A percentile compares a stretch with the other conserved stretches of the same genome.
Conservation (phyloP, 37 sponge, comb jelly and placozoan genomes). For the Chondrosia reniformis region DNA sequence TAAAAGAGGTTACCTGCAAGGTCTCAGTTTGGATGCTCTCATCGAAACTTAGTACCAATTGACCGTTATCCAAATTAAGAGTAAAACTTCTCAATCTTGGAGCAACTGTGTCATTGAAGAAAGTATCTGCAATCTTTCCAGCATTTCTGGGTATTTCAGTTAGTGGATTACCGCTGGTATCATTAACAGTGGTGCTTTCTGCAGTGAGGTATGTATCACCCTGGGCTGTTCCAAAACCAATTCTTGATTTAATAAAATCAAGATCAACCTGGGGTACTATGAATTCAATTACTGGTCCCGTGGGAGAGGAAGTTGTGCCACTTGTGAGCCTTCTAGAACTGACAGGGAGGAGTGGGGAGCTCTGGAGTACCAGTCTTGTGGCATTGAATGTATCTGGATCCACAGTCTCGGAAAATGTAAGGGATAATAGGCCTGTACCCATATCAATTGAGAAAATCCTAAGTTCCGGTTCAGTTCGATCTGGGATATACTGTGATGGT, state of each 20-base stretch:
- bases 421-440: constrained; percentile 37
- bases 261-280: constrained; percentile 37
- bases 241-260: constrained; percentile 58
- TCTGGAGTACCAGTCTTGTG: constrained; percentile 63
- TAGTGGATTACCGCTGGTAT: constrained; percentile 58
- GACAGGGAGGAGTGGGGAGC: constrained; percentile 56
- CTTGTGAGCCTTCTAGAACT: constrained; percentile 21
- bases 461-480: constrained; percentile 58
- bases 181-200: constrained; percentile 38
- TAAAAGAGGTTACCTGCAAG: constrained; percentile 33
- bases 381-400: constrained; percentile 52
- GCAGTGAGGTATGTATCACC: constrained; percentile 71
- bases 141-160: constrained; percentile 15
- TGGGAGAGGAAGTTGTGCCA: constrained; percentile 24
- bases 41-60: constrained; percentile 60
- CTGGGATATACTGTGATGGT: constrained; percentile 35
- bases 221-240: constrained; percentile 72
- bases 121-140: constrained; percentile 53
- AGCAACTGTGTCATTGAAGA: constrained; percentile 29
- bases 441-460: constrained; percentile 65
- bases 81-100: constrained; percentile 57
- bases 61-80: constrained; percentile 77
- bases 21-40: constrained; percentile 54
- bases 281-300: constrained; percentile 25
- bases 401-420: constrained; percentile 76